Evolutionary conservation across 64 coral and sea anemone genomes (phyloP).

Genomic region (Stylophora pistillata): DNA sequence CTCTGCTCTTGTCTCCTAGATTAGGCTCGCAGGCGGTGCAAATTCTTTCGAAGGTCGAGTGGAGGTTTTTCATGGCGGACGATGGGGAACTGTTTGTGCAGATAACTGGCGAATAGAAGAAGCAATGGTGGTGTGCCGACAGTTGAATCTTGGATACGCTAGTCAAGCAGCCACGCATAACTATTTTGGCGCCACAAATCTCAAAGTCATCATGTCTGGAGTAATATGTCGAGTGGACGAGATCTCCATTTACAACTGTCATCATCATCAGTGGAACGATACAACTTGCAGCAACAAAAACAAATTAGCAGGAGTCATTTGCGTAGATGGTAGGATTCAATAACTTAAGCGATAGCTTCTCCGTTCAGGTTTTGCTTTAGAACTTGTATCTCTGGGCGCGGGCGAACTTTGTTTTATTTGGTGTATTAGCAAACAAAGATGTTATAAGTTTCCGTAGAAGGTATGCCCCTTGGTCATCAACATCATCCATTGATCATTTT

Average conservation of each 20-base stretch:
- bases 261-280: slow-evolving; percentile 17
- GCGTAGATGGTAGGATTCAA: slow-evolving; percentile 50
- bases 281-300: slow-evolving; percentile 23
- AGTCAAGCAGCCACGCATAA: slow-evolving; percentile 44
- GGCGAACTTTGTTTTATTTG: not conserved
- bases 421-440: no score
- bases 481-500: no score
- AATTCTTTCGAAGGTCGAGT: slow-evolving; percentile 63
- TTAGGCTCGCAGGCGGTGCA: slow-evolving; percentile 61
- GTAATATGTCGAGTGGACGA: slow-evolving; percentile 48
- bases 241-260: slow-evolving; percentile 57
- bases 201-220: slow-evolving; percentile 41
- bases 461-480: no score
- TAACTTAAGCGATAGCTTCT: not conserved
- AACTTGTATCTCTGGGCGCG: not conserved
- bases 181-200: slow-evolving; percentile 50
- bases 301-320: slow-evolving; percentile 69
- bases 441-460: no score
- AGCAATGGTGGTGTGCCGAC: slow-evolving; percentile 72
- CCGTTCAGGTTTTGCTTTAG: not conserved
- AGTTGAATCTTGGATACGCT: slow-evolving; percentile 73
- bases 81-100: slow-evolving; percentile 82
- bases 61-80: slow-evolving; percentile 51
- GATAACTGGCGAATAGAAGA: slow-evolving; percentile 61
- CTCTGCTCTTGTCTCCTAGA: slow-evolving; percentile 17